Evolutionary conservation across 2,113 vertebrate genomes (phyloP).

Genomic region (Scophthalmus maximus): DNA sequence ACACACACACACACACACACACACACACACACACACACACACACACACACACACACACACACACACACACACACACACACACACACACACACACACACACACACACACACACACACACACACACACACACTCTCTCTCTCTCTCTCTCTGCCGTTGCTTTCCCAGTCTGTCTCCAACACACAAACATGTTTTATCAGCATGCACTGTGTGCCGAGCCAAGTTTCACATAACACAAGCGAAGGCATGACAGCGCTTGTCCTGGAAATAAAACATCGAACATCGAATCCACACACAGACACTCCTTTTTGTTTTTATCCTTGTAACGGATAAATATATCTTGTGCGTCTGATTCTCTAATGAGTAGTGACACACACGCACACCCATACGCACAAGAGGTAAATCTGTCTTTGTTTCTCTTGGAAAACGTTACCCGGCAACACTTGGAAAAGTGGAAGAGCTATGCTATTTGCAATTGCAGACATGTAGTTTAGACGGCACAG

Average conservation of each 20-base stretch:
- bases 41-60: too few species aligned
- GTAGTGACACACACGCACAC: not conserved
- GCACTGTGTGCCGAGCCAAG: conserved; percentile 21
- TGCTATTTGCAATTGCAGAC: conserved; percentile 19
- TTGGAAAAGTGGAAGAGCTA: not conserved
- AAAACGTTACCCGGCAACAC: conserved; percentile 4
- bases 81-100: too few species aligned
- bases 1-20: too few species aligned
- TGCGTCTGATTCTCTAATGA: conserved; percentile 16
- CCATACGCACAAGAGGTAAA: conserved; percentile 5
- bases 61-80: too few species aligned
- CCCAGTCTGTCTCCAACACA: conserved; percentile 61
- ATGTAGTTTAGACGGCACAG: not conserved
- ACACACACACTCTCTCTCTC: too few species aligned
- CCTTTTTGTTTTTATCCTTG: conserved; percentile 7
- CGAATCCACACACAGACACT: conserved; percentile 25
- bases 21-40: too few species aligned
- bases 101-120: too few species aligned
- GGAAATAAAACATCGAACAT: conserved; percentile 22
- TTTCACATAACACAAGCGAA: conserved; percentile 59
- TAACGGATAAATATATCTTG: conserved; percentile 17
- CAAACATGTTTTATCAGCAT: conserved; percentile 68
- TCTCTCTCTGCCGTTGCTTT: too few species aligned
- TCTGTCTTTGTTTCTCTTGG: conserved; percentile 6
- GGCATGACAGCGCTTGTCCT: conserved; percentile 29